These are phyloP conservation scores for Champsocephalus gunnari DNA, from an alignment of 2,797 vertebrate genomes.

Conservation along the genomic window DNA sequence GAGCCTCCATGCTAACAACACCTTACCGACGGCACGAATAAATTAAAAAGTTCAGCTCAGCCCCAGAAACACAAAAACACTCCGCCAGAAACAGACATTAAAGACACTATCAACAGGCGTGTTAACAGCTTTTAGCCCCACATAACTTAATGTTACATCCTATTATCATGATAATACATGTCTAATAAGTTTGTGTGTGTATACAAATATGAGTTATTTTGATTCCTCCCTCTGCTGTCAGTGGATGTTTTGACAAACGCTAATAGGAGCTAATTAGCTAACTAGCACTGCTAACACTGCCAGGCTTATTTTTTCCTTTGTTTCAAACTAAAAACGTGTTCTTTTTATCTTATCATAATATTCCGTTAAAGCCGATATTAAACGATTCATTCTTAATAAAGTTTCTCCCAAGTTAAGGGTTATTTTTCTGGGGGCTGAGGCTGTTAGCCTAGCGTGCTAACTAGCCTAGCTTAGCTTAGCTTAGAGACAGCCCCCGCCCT, in stretches of 20 bases:
- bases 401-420: constrained; percentile 23
- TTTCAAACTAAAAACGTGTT: neutral
- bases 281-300: neutral
- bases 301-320: neutral
- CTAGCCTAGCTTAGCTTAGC: constrained; percentile 31
- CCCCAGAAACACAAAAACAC: neutral
- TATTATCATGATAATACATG: no score
- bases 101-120: neutral
- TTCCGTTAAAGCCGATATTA: accelerated
- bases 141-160: neutral
- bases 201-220: neutral
- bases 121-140: neutral
- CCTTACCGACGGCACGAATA: neutral
- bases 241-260: constrained; percentile 4
- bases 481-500: neutral
- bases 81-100: neutral
- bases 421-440: neutral
- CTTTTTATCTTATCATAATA: neutral
- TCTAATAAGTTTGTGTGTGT: no score
- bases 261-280: constrained; percentile 21
- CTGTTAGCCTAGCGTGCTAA: constrained; percentile 41
- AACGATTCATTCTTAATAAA: neutral
- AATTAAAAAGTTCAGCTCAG: neutral
- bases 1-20: constrained; percentile 76
- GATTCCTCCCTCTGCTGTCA: neutral